These are phyloP conservation scores for Brachypalpus laphriformis DNA, from an alignment of 2,888 invertebrate genomes.

Conservation along the genomic window DNA sequence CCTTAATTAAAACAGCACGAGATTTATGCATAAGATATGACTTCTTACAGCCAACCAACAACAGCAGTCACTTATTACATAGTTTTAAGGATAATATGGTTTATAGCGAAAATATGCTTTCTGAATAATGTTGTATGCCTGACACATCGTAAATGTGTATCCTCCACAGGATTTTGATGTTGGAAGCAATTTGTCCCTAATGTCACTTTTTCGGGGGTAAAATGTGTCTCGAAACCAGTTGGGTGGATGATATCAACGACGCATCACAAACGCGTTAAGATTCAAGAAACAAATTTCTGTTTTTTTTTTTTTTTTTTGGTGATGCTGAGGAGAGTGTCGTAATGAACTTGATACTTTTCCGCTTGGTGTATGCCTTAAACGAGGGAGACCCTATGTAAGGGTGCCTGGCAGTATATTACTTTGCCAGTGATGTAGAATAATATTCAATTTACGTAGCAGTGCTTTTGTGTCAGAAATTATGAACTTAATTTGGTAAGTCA, in stretches of 20 bases:
- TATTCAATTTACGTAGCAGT: conserved; percentile 27
- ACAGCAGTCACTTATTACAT: neutral
- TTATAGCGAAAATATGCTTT: neutral
- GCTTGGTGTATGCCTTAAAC: neutral
- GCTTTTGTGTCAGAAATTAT: conserved; percentile 22
- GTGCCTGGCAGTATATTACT: neutral
- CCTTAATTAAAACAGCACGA: neutral
- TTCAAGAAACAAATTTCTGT: conserved; percentile 24
- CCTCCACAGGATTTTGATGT: neutral
- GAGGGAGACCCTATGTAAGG: neutral
- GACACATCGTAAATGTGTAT: neutral
- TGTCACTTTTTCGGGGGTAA: neutral
- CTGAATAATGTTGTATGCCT: neutral
- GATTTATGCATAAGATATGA: conserved; percentile 1
- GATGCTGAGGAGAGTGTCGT: neutral
- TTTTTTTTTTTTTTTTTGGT: neutral
- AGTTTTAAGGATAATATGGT: neutral
- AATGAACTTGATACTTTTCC: conserved; percentile 30
- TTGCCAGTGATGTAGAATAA: neutral
- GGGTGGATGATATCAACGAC: conserved; percentile 21
- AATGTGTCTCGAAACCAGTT: conserved; percentile 24
- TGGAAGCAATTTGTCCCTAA: conserved; percentile 17
- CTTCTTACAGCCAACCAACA: neutral
- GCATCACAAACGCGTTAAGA: conserved; percentile 48
- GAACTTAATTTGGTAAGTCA: conserved; percentile 28